Evolutionary conservation across 1,140 invertebrate species (phyloP).

Genomic region (Ditylenchus dipsaci): DNA sequence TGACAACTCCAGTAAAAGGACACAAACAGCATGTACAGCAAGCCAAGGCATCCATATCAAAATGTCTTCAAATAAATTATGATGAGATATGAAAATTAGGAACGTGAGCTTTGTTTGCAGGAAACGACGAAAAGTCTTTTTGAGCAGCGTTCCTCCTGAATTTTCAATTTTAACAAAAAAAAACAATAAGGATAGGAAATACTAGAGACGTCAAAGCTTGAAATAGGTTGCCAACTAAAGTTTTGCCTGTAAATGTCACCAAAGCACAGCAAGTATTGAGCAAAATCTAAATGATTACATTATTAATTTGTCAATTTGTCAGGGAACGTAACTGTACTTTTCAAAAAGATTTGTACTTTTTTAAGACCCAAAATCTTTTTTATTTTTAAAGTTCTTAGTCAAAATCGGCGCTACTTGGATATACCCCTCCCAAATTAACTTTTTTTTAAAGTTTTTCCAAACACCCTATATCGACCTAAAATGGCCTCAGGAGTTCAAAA

Average conservation of each 20-base stretch:
- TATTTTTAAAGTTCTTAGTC: too few species aligned
- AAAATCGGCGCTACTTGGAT: too few species aligned
- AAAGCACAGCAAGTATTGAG: conserved; percentile 40
- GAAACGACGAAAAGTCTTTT: conserved; percentile 38
- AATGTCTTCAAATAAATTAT: conserved; percentile 38
- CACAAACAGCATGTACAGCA: conserved; percentile 32
- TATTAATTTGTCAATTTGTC: too few species aligned
- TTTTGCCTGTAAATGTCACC: conserved; percentile 31
- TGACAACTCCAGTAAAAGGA: conserved; percentile 30
- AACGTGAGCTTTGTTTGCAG: conserved; percentile 42
- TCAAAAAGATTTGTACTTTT: too few species aligned
- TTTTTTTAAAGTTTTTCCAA: too few species aligned
- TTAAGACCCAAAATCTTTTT: too few species aligned
- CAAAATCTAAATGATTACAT: conserved; percentile 28
- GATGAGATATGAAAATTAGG: conserved; percentile 39
- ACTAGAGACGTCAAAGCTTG: conserved; percentile 31
- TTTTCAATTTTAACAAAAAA: background rate
- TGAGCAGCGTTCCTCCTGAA: conserved; percentile 32
- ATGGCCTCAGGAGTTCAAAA: too few species aligned
- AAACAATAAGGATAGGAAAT: conserved; percentile 9
- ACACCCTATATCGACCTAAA: too few species aligned
- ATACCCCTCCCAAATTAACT: too few species aligned
- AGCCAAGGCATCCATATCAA: conserved; percentile 40
- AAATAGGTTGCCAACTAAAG: conserved; percentile 20
- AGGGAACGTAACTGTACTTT: too few species aligned